Percentiles rank a stretch among this genome's conserved stretches.
These are phyloP conservation scores for Cataglyphis rosenhaueri DNA, from an alignment of 2,888 invertebrate genomes.

Conservation along the genomic window DNA sequence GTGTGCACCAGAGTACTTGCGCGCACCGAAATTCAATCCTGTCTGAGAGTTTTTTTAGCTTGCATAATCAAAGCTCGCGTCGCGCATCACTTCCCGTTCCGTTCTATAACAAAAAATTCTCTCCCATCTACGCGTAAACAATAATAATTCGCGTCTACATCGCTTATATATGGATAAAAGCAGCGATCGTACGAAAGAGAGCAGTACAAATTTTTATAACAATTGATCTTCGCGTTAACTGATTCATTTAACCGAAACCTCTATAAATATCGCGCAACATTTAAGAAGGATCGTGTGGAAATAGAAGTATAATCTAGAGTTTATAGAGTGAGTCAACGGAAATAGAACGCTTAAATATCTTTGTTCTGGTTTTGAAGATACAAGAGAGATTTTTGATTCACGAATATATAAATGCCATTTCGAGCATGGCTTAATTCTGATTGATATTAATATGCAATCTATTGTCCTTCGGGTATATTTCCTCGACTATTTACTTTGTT, in stretches of 20 bases:
- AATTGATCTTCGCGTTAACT: not conserved
- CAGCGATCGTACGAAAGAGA: not conserved
- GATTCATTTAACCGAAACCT: not conserved
- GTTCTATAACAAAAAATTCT: not conserved
- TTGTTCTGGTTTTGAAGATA: not conserved
- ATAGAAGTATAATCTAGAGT: not conserved
- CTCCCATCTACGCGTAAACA: conserved; percentile 7
- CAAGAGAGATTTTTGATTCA: not conserved
- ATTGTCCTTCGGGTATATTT: not conserved
- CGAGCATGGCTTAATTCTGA: not conserved
- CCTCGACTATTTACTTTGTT: not conserved
- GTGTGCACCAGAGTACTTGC: conserved; percentile 19
- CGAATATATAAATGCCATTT: not conserved
- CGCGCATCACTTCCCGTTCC: conserved; percentile 13
- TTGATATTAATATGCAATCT: not conserved
- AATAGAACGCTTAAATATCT: not conserved
- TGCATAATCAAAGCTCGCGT: conserved; percentile 32
- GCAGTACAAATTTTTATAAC: not conserved
- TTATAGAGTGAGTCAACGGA: not conserved
- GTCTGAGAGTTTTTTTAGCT: conserved; percentile 15
- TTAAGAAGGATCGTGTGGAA: not conserved
- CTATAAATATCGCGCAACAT: not conserved
- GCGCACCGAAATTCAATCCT: conserved; percentile 39
- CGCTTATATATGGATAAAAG: not conserved
- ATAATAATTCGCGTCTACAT: not conserved